These are phyloP conservation scores for Enoplosus armatus DNA, from an alignment of 2,797 vertebrate species.

Conservation along the genomic window DNA sequence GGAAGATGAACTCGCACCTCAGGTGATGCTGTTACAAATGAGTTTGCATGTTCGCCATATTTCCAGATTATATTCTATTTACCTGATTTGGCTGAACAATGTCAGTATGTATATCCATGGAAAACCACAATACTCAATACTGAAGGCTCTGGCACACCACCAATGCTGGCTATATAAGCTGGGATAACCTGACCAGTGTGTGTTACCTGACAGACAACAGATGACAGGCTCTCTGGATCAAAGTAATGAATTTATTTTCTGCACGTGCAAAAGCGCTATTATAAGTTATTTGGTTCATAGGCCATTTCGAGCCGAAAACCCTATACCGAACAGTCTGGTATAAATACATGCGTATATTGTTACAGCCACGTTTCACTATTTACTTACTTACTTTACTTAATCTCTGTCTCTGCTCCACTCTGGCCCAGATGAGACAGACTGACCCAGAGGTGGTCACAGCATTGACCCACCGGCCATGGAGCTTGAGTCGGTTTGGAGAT, in stretches of 20 bases:
- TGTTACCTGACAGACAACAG: background rate
- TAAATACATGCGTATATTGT: background rate
- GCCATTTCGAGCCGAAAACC: background rate
- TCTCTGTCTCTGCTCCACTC: background rate
- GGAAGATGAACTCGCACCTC: background rate
- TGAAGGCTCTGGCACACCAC: background rate
- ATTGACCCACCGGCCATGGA: constrained; percentile 94
- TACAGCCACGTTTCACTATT: background rate
- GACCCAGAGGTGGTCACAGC: constrained; percentile 93
- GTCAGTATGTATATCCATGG: background rate
- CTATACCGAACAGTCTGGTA: background rate
- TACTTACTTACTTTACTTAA: no score
- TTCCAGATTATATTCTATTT: constrained; percentile 1
- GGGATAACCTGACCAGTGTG: background rate
- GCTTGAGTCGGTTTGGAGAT: constrained; percentile 89
- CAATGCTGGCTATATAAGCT: background rate
- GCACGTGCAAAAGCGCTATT: background rate
- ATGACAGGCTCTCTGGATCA: background rate
- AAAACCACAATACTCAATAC: background rate
- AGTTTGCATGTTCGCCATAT: background rate
- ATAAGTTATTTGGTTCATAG: background rate
- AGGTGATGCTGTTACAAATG: background rate
- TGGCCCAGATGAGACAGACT: constrained; percentile 91
- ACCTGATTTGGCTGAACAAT: background rate
- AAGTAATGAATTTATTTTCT: background rate